Conservation (phyloP, 2,113 vertebrate genomes). For the Prionailurus viverrinus region DNA sequence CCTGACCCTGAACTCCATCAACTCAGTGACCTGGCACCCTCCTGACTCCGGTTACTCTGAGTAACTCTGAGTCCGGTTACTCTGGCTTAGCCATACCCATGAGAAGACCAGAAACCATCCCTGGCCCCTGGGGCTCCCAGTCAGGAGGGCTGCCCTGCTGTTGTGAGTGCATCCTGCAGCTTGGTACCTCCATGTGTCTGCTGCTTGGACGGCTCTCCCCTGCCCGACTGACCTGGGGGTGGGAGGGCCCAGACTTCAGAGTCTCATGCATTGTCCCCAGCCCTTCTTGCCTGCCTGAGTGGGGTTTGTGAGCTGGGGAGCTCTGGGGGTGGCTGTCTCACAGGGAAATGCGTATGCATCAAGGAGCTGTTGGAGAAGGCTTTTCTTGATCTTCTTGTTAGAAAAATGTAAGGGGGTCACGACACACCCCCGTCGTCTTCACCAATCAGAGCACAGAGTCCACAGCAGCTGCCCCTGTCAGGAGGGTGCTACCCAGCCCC, state of each 20-base stretch:
- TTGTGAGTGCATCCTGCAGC: background rate
- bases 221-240: background rate
- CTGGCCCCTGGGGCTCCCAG: background rate
- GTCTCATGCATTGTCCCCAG: background rate
- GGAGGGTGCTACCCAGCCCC: background rate
- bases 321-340: background rate
- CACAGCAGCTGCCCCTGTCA: constrained; percentile 4
- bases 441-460: background rate
- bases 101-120: background rate
- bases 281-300: background rate
- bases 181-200: background rate
- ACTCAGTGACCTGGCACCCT: background rate
- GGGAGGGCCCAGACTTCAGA: background rate
- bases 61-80: too few relatives aligned
- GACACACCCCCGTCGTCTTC: background rate
- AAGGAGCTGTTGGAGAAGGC: background rate
- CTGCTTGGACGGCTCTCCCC: background rate
- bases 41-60: too few relatives aligned
- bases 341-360: background rate
- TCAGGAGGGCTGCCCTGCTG: background rate
- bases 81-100: background rate
- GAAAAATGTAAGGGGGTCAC: background rate
- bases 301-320: background rate
- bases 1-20: background rate
- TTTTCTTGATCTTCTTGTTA: constrained; percentile 7